These are phyloP conservation scores for Thymelicus acteon DNA, from an alignment of 2,888 invertebrate genomes.

Conservation along the genomic window DNA sequence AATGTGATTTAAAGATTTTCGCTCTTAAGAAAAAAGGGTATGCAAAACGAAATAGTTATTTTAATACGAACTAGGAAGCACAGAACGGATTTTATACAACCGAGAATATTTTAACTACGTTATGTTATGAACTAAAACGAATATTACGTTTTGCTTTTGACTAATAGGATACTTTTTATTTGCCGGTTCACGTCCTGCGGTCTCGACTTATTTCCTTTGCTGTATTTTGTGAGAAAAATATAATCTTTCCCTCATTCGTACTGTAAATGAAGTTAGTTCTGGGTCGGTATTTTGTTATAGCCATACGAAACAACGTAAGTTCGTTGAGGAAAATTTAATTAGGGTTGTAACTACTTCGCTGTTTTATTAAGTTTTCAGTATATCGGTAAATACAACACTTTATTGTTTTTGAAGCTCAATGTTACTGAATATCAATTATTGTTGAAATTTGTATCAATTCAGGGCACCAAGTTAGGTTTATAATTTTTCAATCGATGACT, in stretches of 20 bases:
- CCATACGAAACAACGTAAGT: conserved; percentile 35
- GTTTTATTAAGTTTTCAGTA: conserved; percentile 14
- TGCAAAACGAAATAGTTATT: conserved; percentile 15
- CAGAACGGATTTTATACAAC: conserved; percentile 28
- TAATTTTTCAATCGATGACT: too few species aligned
- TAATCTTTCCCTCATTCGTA: conserved; percentile 34
- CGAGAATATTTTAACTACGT: conserved; percentile 42
- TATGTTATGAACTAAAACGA: conserved; percentile 58
- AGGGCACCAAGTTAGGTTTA: too few species aligned
- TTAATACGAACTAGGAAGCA: conserved; percentile 18
- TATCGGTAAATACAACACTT: conserved; percentile 10
- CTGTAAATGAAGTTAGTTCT: conserved; percentile 38
- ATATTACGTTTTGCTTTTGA: conserved; percentile 58
- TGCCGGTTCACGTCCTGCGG: conserved; percentile 46
- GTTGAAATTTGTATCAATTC: too few species aligned
- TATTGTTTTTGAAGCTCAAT: not conserved
- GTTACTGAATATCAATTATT: too few species aligned
- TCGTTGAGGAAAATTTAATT: conserved; percentile 33
- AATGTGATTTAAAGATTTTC: too few species aligned
- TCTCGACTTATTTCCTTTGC: conserved; percentile 41
- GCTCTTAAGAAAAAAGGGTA: too few species aligned
- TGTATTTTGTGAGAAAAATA: conserved; percentile 38
- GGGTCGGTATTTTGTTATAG: conserved; percentile 34
- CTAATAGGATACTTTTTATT: conserved; percentile 62
- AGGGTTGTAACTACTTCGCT: conserved; percentile 17